A percentile compares a stretch with the other conserved stretches of the same genome.
Conservation (phyloP, 2,113 vertebrate species). For the Poecile atricapillus region DNA sequence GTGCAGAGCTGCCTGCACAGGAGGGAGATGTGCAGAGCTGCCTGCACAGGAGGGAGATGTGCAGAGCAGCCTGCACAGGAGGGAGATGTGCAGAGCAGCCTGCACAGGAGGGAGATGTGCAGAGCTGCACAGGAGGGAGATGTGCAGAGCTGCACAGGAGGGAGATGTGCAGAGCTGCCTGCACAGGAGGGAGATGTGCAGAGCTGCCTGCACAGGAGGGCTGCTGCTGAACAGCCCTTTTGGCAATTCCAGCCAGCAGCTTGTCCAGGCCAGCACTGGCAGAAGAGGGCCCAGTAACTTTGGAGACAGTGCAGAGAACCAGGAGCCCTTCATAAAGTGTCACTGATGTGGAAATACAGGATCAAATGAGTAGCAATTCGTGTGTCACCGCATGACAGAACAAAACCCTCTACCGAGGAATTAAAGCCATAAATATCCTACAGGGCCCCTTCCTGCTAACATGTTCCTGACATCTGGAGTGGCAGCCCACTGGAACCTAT, state of each 20-base stretch:
- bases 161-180: no score
- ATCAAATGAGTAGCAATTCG: conserved; percentile 72
- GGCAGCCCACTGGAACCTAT: conserved; percentile 62
- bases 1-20: no score
- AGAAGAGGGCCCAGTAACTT: neutral
- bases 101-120: no score
- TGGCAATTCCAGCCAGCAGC: neutral
- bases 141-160: no score
- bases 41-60: no score
- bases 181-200: neutral
- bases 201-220: neutral
- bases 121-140: neutral
- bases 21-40: no score
- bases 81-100: no score
- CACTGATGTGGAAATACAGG: conserved; percentile 67
- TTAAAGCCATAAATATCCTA: conserved; percentile 74
- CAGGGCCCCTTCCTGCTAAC: conserved; percentile 57
- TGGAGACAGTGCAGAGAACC: neutral
- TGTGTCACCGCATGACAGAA: conserved; percentile 64
- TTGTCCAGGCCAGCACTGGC: neutral
- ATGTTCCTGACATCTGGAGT: conserved; percentile 72
- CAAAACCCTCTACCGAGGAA: conserved; percentile 72
- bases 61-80: no score
- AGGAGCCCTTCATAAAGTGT: conserved; percentile 56
- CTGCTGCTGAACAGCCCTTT: neutral